Conservation (phyloP, 2,113 vertebrate species). For the Plecturocebus donacophilus region DNA sequence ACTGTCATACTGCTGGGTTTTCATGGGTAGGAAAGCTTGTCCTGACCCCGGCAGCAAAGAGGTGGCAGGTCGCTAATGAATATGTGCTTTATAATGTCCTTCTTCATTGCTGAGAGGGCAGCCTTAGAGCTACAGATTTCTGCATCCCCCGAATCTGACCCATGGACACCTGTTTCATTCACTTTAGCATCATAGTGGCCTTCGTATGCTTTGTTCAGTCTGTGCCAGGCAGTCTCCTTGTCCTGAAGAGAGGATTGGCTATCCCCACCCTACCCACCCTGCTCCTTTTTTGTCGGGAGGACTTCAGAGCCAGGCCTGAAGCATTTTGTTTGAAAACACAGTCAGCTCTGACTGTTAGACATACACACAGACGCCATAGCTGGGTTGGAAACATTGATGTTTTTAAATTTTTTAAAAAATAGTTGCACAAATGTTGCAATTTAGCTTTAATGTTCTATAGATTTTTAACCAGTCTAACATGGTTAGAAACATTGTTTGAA, state of each 20-base stretch:
- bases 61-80: background rate
- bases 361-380: background rate
- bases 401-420: slow-evolving; percentile 45
- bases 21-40: background rate
- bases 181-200: background rate
- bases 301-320: background rate
- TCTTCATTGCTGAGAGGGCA: background rate
- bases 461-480: slow-evolving; percentile 73
- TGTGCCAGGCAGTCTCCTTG: background rate
- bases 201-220: background rate
- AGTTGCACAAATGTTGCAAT: slow-evolving; percentile 80
- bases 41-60: slow-evolving; percentile 35
- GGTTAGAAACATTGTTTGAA: slow-evolving; percentile 80
- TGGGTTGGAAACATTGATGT: slow-evolving; percentile 58
- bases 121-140: background rate
- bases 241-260: background rate
- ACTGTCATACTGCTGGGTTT: background rate
- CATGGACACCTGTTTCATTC: background rate
- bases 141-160: background rate
- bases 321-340: background rate
- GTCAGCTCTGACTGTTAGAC: background rate
- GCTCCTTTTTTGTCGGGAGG: background rate
- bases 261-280: background rate
- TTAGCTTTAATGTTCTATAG: slow-evolving; percentile 80
- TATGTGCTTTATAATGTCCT: background rate